Percentiles rank a stretch among this genome's conserved stretches.
phyloP scores from a whole-genome alignment of 1,140 invertebrate genomes.

The Dinothrombium tinctorium region DNA sequence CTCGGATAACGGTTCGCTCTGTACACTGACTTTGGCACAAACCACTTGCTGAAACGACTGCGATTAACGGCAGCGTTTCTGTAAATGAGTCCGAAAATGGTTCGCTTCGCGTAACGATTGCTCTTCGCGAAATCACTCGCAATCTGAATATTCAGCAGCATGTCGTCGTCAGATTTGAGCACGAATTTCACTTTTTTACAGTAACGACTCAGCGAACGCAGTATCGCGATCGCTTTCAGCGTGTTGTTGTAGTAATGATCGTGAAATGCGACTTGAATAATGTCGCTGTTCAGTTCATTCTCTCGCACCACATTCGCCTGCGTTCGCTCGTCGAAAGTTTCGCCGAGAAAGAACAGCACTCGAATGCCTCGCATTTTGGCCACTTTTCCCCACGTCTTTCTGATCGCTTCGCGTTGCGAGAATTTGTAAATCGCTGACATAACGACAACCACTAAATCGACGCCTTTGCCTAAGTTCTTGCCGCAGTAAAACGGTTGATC shows the following conservation, averaged over 20 bases:
- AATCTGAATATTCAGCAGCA: slow-evolving; percentile 41
- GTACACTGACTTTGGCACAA: slow-evolving; percentile 46
- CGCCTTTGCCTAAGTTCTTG: slow-evolving; percentile 6
- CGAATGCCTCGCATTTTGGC: slow-evolving; percentile 12
- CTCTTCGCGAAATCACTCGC: slow-evolving; percentile 9
- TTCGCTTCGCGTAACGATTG: slow-evolving; percentile 9
- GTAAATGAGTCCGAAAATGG: slow-evolving; percentile 51
- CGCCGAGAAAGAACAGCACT: slow-evolving; percentile 13
- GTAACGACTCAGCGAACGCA: slow-evolving; percentile 29
- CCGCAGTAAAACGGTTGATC: slow-evolving; percentile 8
- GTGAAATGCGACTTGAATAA: slow-evolving; percentile 16
- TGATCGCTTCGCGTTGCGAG: slow-evolving; percentile 36
- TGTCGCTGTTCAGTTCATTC: slow-evolving; percentile 12
- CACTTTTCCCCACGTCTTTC: slow-evolving; percentile 47
- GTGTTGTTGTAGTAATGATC: slow-evolving; percentile 21
- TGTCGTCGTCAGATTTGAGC: slow-evolving; percentile 62
- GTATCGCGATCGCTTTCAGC: slow-evolving; percentile 19
- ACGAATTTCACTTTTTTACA: slow-evolving; percentile 39
- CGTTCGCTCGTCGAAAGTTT: slow-evolving; percentile 4
- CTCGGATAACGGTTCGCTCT: slow-evolving; percentile 41
- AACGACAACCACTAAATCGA: slow-evolving; percentile 37
- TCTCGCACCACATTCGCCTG: slow-evolving; percentile 10
- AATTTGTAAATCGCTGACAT: slow-evolving; percentile 42
- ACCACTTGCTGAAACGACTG: slow-evolving; percentile 53
- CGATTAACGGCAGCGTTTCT: slow-evolving; percentile 58